Evolutionary conservation across 1,140 invertebrate species (phyloP).

Genomic region (Drosophila varians): DNA sequence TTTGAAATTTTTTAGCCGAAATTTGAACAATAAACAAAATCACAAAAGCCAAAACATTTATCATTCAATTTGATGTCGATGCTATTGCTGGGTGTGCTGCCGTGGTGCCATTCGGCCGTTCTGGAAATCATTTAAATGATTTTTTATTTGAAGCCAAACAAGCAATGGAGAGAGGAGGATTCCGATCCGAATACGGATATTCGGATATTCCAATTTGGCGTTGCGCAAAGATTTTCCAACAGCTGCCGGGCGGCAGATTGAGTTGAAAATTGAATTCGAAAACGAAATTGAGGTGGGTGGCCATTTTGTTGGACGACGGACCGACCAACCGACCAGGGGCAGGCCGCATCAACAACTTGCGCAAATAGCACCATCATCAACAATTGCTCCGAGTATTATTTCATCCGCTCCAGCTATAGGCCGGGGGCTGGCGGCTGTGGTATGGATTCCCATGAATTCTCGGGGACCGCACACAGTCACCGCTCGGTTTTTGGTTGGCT

Average conservation of each 20-base stretch:
- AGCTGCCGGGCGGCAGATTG: slow-evolving; percentile 49
- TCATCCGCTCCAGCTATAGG: slow-evolving; percentile 29
- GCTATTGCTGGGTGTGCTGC: not conserved
- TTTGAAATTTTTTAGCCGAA: slow-evolving; percentile 72
- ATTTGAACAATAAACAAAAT: slow-evolving; percentile 82
- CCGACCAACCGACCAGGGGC: slow-evolving; percentile 7
- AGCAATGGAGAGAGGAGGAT: slow-evolving; percentile 55
- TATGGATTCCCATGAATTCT: slow-evolving; percentile 58
- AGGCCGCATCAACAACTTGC: slow-evolving; percentile 68
- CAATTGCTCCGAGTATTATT: slow-evolving; percentile 61
- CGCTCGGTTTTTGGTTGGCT: slow-evolving; percentile 63
- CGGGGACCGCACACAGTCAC: slow-evolving; percentile 74
- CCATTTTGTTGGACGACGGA: slow-evolving; percentile 59
- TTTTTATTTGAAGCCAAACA: slow-evolving; percentile 81
- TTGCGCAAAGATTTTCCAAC: slow-evolving; percentile 78
- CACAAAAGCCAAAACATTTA: slow-evolving; percentile 82
- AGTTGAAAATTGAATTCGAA: slow-evolving; percentile 43
- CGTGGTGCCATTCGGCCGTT: too few relatives aligned
- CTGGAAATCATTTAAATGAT: slow-evolving; percentile 72
- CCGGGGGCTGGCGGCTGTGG: not conserved
- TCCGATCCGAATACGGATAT: slow-evolving; percentile 3
- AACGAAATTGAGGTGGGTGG: slow-evolving; percentile 69
- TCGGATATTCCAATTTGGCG: slow-evolving; percentile 39
- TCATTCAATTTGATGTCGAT: slow-evolving; percentile 62
- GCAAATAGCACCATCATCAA: slow-evolving; percentile 72